Percentiles rank a stretch among this genome's conserved stretches.
Evolutionary conservation across 2,113 vertebrate species (phyloP).

Genomic region (Xenus cinereus): DNA sequence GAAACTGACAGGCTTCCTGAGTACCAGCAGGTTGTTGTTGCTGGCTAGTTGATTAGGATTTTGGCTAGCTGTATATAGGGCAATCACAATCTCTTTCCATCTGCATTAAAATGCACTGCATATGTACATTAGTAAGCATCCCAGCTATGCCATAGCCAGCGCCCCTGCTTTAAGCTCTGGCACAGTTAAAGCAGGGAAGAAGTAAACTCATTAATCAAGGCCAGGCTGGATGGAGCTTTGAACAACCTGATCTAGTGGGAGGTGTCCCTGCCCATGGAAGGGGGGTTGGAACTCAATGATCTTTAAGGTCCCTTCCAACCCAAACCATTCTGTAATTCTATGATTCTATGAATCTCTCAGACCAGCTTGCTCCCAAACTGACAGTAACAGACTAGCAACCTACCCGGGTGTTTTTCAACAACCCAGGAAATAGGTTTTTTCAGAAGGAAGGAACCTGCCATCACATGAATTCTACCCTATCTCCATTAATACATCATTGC

Average conservation of each 20-base stretch:
- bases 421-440: neutral
- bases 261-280: too few relatives aligned
- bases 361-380: neutral
- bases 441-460: neutral
- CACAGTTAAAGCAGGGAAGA: neutral
- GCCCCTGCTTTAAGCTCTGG: neutral
- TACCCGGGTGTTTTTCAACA: neutral
- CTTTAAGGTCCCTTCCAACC: neutral
- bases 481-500: neutral
- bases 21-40: neutral
- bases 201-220: neutral
- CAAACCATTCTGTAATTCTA: neutral
- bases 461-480: neutral
- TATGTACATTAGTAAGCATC: neutral
- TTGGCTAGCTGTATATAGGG: neutral
- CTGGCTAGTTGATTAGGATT: neutral
- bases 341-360: neutral
- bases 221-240: neutral
- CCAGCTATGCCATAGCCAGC: neutral
- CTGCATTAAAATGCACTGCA: neutral
- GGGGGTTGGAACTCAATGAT: neutral
- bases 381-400: neutral
- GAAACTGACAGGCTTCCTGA: neutral
- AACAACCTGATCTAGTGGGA: neutral
- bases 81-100: neutral